A percentile compares a stretch with the other conserved stretches of the same genome.
Evolutionary conservation across 2,888 invertebrate genomes (phyloP).

Genomic region (Leptura quadrifasciata): DNA sequence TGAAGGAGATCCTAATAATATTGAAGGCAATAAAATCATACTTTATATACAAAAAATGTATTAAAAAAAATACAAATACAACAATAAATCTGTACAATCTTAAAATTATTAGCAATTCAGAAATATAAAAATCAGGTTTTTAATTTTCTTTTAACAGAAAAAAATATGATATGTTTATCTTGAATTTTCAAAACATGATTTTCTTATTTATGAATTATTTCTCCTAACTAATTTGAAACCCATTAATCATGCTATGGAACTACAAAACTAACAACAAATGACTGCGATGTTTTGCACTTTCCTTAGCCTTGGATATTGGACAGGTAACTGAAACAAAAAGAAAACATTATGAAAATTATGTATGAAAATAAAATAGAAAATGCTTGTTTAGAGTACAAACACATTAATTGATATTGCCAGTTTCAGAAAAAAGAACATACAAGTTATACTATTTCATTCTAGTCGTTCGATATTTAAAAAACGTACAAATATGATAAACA

Average conservation of each 20-base stretch:
- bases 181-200: background rate
- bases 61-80: slow-evolving; percentile 29
- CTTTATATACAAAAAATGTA: slow-evolving; percentile 27
- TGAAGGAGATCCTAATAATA: background rate
- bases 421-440: too few species aligned
- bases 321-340: slow-evolving; percentile 41
- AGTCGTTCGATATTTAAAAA: too few species aligned
- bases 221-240: slow-evolving; percentile 4
- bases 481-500: too few species aligned
- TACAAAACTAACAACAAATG: slow-evolving; percentile 48
- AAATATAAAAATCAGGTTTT: slow-evolving; percentile 15
- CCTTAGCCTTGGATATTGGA: slow-evolving; percentile 22
- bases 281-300: slow-evolving; percentile 51
- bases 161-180: background rate
- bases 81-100: slow-evolving; percentile 15
- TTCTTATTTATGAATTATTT: background rate
- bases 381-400: background rate
- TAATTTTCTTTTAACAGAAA: slow-evolving; percentile 4
- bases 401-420: background rate
- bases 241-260: slow-evolving; percentile 43
- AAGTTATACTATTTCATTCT: too few species aligned
- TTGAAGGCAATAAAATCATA: background rate
- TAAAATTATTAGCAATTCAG: slow-evolving; percentile 17
- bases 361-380: background rate
- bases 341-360: background rate